These are phyloP conservation scores for Thecophora atra DNA, from an alignment of 2,888 invertebrate genomes.

Conservation along the genomic window DNA sequence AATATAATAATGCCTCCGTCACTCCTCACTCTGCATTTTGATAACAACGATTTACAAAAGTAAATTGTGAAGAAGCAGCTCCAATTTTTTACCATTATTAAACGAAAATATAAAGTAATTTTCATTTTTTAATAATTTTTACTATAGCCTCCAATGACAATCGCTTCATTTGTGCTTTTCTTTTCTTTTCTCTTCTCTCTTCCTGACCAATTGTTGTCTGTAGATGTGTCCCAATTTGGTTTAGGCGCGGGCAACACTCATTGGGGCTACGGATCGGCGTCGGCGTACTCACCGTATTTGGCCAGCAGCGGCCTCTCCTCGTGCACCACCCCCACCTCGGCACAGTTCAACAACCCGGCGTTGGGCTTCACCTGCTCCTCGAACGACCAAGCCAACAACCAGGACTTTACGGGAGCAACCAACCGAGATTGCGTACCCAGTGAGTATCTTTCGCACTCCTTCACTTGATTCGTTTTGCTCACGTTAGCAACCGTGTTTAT, in stretches of 20 bases:
- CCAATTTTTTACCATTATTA: too few species aligned
- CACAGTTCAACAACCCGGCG: slow-evolving; percentile 79
- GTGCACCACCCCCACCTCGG: slow-evolving; percentile 77
- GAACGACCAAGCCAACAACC: slow-evolving; percentile 71
- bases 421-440: slow-evolving; percentile 69
- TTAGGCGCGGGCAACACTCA: slow-evolving; percentile 85
- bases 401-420: slow-evolving; percentile 71
- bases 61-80: too few species aligned
- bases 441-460: slow-evolving; percentile 50
- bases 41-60: too few species aligned
- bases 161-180: slow-evolving; percentile 33
- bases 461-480: slow-evolving; percentile 9
- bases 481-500: too few species aligned
- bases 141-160: slow-evolving; percentile 32
- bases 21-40: background rate
- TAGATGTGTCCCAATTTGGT: slow-evolving; percentile 89
- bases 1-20: slow-evolving; percentile 62
- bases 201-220: slow-evolving; percentile 30
- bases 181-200: slow-evolving; percentile 38
- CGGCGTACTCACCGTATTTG: slow-evolving; percentile 87
- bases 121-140: too few species aligned
- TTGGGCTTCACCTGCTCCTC: slow-evolving; percentile 77
- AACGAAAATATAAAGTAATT: background rate
- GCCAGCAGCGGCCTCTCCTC: slow-evolving; percentile 75
- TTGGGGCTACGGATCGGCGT: slow-evolving; percentile 88